Percentiles rank a stretch among this genome's conserved stretches.
These are phyloP conservation scores for Congeria kusceri DNA, from an alignment of 2,888 invertebrate species.

Conservation along the genomic window DNA sequence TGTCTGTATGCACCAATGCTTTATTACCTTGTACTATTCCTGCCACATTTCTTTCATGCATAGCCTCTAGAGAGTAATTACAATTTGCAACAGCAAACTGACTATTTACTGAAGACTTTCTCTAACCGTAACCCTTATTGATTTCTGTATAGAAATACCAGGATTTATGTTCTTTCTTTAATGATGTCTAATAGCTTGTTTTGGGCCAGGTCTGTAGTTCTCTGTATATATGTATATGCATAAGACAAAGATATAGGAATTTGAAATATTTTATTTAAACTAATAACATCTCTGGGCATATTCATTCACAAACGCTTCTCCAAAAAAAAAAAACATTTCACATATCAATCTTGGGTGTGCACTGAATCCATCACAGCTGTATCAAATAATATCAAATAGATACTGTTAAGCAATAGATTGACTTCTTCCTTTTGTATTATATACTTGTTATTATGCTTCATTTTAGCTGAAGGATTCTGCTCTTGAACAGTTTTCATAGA, in stretches of 20 bases:
- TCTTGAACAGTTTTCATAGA: slow-evolving; percentile 12
- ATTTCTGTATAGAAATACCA: slow-evolving; percentile 24
- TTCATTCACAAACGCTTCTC: slow-evolving; percentile 15
- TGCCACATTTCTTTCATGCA: slow-evolving; percentile 11
- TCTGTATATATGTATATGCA: slow-evolving; percentile 29
- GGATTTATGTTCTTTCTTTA: slow-evolving; percentile 32
- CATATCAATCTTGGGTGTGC: slow-evolving; percentile 30
- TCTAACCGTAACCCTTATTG: slow-evolving; percentile 29
- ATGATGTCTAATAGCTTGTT: slow-evolving; percentile 26
- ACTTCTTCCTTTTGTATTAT: slow-evolving; percentile 18
- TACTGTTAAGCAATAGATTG: slow-evolving; percentile 16
- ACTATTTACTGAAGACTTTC: slow-evolving; percentile 22
- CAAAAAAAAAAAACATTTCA: slow-evolving; percentile 24
- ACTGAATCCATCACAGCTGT: slow-evolving; percentile 7
- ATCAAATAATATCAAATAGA: slow-evolving; percentile 21
- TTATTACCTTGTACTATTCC: slow-evolving; percentile 30
- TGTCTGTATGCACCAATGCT: slow-evolving; percentile 31
- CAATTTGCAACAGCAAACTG: slow-evolving; percentile 21
- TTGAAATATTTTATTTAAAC: slow-evolving; percentile 20
- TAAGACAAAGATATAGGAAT: slow-evolving; percentile 22
- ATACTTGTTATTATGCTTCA: slow-evolving; percentile 4
- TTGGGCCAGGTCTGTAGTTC: slow-evolving; percentile 21
- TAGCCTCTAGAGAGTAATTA: slow-evolving; percentile 20
- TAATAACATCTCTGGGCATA: slow-evolving; percentile 26
- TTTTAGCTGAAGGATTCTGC: slow-evolving; percentile 9